Percentiles rank a stretch among this genome's conserved stretches.
Conservation (phyloP, 2,888 invertebrate species). For the Lymantria monacha region DNA sequence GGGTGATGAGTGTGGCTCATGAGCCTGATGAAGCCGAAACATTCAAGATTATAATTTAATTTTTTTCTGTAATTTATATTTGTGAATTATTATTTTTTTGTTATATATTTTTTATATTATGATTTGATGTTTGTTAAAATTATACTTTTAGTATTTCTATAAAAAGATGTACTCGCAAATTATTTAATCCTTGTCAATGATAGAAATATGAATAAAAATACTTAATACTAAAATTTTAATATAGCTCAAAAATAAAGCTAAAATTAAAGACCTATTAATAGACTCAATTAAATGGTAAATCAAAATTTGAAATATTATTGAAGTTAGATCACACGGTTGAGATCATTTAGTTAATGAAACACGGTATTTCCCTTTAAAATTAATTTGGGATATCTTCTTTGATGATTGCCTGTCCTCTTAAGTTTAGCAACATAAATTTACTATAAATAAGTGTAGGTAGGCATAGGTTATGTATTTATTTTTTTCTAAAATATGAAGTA, state of each 20-base stretch:
- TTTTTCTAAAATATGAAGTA: too few relatives aligned
- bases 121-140: not conserved
- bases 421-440: too few relatives aligned
- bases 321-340: not conserved
- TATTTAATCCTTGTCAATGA: too few relatives aligned
- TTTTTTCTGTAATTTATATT: not conserved
- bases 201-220: too few relatives aligned
- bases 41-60: constrained; percentile 10
- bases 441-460: too few relatives aligned
- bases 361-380: not conserved
- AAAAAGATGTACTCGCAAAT: too few relatives aligned
- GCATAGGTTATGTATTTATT: too few relatives aligned
- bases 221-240: too few relatives aligned
- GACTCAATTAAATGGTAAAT: not conserved
- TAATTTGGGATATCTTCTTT: not conserved
- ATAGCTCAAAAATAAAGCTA: too few relatives aligned
- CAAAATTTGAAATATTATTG: not conserved
- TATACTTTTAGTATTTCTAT: not conserved
- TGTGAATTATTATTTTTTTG: not conserved
- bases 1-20: constrained; percentile 53
- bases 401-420: too few relatives aligned
- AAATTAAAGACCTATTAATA: too few relatives aligned
- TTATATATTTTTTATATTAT: not conserved
- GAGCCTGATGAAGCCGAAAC: constrained; percentile 50
- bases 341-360: not conserved